Percentiles rank a stretch among this genome's conserved stretches.
phyloP scores from a whole-genome alignment of 2,888 invertebrate species.

The Lithosia quadra region DNA sequence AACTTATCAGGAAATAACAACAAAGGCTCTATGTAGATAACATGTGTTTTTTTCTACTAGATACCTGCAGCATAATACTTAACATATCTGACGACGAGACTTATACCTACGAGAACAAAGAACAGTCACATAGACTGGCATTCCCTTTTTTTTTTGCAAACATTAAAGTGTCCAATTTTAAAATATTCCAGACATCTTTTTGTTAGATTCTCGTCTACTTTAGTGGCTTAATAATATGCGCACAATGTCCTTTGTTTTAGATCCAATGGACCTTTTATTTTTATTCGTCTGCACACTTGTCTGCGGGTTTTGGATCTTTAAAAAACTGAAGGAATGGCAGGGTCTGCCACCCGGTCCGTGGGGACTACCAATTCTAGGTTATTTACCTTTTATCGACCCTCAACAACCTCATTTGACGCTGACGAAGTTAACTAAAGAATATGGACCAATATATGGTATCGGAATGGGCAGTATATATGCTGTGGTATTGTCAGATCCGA shows the following conservation, averaged over 20 bases:
- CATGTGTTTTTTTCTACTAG: not conserved
- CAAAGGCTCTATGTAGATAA: too few relatives aligned
- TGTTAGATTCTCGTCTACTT: constrained; percentile 33
- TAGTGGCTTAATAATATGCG: constrained; percentile 33
- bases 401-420: constrained; percentile 91
- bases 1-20: not conserved
- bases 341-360: constrained; percentile 92
- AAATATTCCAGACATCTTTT: constrained; percentile 31
- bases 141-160: constrained; percentile 39
- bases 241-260: constrained; percentile 53
- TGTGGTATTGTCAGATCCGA: constrained; percentile 92
- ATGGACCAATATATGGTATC: constrained; percentile 92
- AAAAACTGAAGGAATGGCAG: constrained; percentile 76
- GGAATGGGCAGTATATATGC: constrained; percentile 91
- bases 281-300: constrained; percentile 66
- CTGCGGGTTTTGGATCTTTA: constrained; percentile 69
- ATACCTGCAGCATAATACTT: constrained; percentile 2
- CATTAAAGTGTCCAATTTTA: constrained; percentile 27
- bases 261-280: constrained; percentile 66
- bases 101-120: constrained; percentile 41
- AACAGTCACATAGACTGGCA: constrained; percentile 34
- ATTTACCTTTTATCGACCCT: constrained; percentile 91
- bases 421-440: constrained; percentile 88
- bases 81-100: constrained; percentile 12
- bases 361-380: constrained; percentile 93